Evolutionary conservation across 1,140 invertebrate species (phyloP), one percentile per base, ranked within the genome.

Genomic region (Streblospio benedicti): DNA sequence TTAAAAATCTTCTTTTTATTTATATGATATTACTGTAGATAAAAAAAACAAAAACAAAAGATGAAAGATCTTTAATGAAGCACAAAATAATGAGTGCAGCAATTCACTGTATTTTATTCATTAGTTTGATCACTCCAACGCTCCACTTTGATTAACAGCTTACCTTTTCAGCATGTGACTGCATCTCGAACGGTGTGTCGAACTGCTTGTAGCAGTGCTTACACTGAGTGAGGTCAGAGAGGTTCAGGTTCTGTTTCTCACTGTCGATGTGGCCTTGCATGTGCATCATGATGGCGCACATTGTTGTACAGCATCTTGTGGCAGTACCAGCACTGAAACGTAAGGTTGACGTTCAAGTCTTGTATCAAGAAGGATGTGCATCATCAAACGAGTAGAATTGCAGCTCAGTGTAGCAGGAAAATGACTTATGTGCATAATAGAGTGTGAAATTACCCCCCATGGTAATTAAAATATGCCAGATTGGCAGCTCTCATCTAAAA

Each of bases 151-250:
- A 78, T 75, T 78, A 62, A 18, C 66, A 69, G 6, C 55, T 61
- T 67, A 78, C 76, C 67, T 75, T 75, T 64, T 78, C 77, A n/a
- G 77, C 68, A 59, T 79, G 77, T 14, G 70, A 74, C 67, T 79
- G 76, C 75, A 78, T 76, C 51, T 74, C 73, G 62, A 75, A 76
- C 9, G 74, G 76, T 16, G 76, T 78, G 59, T 78, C 76, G 69
- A 79, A 79, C 64, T 78, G 74, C 56, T 72, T 72, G 62, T 72
- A 78, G 62, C 77, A 79, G 57, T 78, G 73, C 64, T 75, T 76
- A 63, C 77, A 79, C 61, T 77, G 75, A 1, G 71, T 75, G 2
- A 78, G 68, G 63, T 79, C 76, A 65, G 66, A 73, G 28, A 79
- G 69, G 62, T 78, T 76, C n/a, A 78, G 67, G 58, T 76, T 77